Conservation (phyloP, 2,888 invertebrate species). For the Dicyrtomina minuta region DNA sequence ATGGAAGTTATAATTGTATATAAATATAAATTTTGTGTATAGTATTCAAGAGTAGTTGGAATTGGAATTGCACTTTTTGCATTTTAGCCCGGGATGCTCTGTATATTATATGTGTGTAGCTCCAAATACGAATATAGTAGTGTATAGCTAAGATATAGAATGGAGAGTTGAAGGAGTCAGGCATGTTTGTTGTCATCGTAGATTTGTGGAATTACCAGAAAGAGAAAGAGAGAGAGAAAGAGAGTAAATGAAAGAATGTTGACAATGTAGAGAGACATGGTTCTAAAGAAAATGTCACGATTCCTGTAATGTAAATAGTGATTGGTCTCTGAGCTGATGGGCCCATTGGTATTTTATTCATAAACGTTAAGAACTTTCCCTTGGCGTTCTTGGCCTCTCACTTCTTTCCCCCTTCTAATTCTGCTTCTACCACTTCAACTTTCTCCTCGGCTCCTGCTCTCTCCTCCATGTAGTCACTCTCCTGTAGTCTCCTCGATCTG, state of each 20-base stretch:
- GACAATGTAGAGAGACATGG: conserved; percentile 22
- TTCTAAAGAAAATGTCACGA: conserved; percentile 27
- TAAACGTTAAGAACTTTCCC: conserved; percentile 4
- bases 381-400: background rate
- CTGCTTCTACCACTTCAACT: background rate
- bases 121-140: too few relatives aligned
- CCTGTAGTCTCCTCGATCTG: too few relatives aligned
- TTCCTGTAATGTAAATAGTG: conserved; percentile 11
- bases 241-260: background rate
- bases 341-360: conserved; percentile 21
- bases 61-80: too few relatives aligned
- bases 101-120: too few relatives aligned
- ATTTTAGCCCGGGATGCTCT: too few relatives aligned
- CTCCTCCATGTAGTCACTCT: background rate
- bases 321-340: conserved; percentile 15
- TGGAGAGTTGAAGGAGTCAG: too few relatives aligned
- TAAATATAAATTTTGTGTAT: too few relatives aligned
- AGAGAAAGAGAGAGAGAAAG: conserved; percentile 12
- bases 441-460: background rate
- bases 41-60: too few relatives aligned
- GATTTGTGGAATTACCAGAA: conserved; percentile 15
- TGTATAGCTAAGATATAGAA: too few relatives aligned
- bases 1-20: too few relatives aligned
- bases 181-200: conserved; percentile 7
- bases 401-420: background rate